Percentiles rank a stretch among this genome's conserved stretches.
phyloP scores from a whole-genome alignment of 1,140 invertebrate genomes.

The Eufriesea mexicana region DNA sequence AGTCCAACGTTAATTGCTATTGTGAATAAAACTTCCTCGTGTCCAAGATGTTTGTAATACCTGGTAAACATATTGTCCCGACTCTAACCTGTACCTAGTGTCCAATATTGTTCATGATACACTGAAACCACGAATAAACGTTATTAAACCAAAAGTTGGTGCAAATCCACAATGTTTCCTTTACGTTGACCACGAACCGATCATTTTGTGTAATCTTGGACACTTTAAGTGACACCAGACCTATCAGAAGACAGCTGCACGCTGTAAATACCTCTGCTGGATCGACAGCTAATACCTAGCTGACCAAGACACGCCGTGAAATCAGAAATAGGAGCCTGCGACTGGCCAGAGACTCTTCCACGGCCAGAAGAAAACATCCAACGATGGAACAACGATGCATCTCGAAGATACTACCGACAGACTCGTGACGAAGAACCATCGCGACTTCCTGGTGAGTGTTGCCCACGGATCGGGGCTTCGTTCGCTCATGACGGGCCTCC shows the following conservation, averaged over 20 bases:
- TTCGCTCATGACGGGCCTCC: constrained; percentile 26
- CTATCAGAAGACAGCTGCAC: not conserved
- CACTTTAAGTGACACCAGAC: not conserved
- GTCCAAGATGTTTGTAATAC: not conserved
- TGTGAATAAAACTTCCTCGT: not conserved
- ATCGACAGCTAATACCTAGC: not conserved
- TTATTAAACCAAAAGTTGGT: not conserved
- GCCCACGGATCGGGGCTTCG: not conserved
- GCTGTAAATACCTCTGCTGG: not conserved
- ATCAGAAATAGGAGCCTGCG: not conserved
- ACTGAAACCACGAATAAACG: not conserved
- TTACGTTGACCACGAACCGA: not conserved
- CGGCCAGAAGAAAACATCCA: not conserved
- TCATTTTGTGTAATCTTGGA: not conserved
- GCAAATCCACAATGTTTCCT: not conserved
- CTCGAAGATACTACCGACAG: not conserved
- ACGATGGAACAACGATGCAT: not conserved
- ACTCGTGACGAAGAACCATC: constrained; percentile 2
- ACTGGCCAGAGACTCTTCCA: no score
- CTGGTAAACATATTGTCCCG: not conserved
- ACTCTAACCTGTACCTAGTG: not conserved
- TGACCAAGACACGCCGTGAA: not conserved
- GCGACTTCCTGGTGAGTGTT: constrained; percentile 59
- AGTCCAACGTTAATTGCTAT: not conserved
- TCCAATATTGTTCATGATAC: not conserved